Base-by-base conservation (phyloP, 1,140 invertebrate genomes). In the Galendromus occidentalis region DNA sequence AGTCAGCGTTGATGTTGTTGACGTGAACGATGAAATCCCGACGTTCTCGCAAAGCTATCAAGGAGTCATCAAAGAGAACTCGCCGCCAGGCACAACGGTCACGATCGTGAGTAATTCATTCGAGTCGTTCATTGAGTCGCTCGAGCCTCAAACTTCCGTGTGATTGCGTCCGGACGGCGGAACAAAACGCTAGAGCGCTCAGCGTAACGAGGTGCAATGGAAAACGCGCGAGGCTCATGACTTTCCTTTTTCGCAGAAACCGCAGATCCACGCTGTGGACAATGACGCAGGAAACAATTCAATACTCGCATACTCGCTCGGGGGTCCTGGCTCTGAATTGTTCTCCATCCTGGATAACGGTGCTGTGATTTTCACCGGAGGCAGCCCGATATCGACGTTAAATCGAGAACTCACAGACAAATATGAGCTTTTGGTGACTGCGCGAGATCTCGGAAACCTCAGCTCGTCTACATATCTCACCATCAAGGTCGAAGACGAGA, bases 11-110 rank as follows among this genome's bases (percentile, higher is more conserved):
- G 76, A 83, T 30, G 86, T 94, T 0, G 82, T 87, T 64, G 90
- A 93, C 73, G 86, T 89, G 65, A 94, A 94, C 73, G 90, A 93
- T 72, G 90, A 93, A 73, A 82, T 88, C 2, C 91, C 91, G 12
- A 75, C 83, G 65, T 92, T 94, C 74, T 81, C 85, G 47, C 76
- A 79, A 14, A 73, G 75, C 5, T 93, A 91, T 73, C 83, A 86
- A 72, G 86, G 88, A 2, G 79, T 80, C 47, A 83, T 95, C 7
- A 76, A 76, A 28, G 91, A 93, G 76, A 89, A 93, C 71, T 84
- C 81, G 65, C 77, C 76, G 45, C 79, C 77, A 41, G 84, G 82
- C 66, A 88, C 84, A 7, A 82, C 84, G 76, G 83, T 91, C 6
- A 80, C 84, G 76, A 76, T 76, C 66, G 81, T 81, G 33, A 81